Evolutionary conservation across 1,140 invertebrate genomes (phyloP).

Genomic region (Drosophila oshimai): DNA sequence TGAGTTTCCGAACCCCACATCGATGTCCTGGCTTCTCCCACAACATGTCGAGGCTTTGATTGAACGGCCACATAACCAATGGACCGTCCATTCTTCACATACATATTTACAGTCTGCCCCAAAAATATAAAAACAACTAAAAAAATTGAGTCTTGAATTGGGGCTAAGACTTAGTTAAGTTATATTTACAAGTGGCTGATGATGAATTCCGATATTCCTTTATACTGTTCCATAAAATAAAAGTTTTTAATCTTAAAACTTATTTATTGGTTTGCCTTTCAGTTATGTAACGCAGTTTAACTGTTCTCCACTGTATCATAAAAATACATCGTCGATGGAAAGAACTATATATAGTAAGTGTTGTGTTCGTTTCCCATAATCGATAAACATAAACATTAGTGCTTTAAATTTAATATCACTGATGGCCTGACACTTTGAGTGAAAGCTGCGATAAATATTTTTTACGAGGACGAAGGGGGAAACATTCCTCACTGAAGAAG

Average conservation of each 20-base stretch:
- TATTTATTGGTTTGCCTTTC: background rate
- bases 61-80: constrained; percentile 28
- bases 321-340: constrained; percentile 22
- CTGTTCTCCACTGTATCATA: background rate
- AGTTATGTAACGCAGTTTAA: no score
- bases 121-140: background rate
- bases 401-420: constrained; percentile 48
- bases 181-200: no score
- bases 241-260: no score
- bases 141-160: no score
- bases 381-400: constrained; percentile 53
- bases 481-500: background rate
- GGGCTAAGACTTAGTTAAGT: no score
- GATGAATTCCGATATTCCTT: no score
- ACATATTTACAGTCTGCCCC: constrained; percentile 4
- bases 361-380: constrained; percentile 16
- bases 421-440: constrained; percentile 18
- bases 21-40: background rate
- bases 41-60: constrained; percentile 25
- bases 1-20: background rate
- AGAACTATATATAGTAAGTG: constrained; percentile 8
- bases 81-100: constrained; percentile 2
- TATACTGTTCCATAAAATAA: no score
- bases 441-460: constrained; percentile 1
- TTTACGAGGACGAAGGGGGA: background rate